A percentile compares a stretch with the other conserved stretches of the same genome.
Conservation (phyloP, 2,888 invertebrate genomes). For the Didymodactylos carnosus region DNA sequence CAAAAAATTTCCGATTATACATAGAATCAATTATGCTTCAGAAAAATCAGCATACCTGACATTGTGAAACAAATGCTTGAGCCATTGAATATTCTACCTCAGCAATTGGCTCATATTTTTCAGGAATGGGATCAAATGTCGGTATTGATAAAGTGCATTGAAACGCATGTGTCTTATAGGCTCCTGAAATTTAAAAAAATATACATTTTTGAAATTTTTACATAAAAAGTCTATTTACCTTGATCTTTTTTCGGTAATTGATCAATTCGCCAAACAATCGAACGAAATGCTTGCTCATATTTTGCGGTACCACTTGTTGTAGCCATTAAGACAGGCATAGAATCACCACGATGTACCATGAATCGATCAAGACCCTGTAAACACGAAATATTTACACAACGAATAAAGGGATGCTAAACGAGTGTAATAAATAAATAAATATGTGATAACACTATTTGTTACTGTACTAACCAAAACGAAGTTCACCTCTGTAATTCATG, state of each 20-base stretch:
- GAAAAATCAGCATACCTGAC: background rate
- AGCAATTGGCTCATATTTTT: slow-evolving; percentile 64
- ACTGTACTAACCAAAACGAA: no score
- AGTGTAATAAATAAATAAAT: no score
- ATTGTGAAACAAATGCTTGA: slow-evolving; percentile 7
- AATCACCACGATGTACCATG: slow-evolving; percentile 61
- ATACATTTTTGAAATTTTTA: background rate
- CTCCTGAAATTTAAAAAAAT: no score
- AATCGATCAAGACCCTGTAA: slow-evolving; percentile 22
- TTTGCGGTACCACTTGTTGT: slow-evolving; percentile 84
- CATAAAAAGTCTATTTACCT: background rate
- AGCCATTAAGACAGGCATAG: slow-evolving; percentile 76
- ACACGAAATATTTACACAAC: no score
- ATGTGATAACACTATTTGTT: no score
- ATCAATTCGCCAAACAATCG: slow-evolving; percentile 94
- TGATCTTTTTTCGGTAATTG: slow-evolving; percentile 56
- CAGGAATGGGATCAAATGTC: slow-evolving; percentile 88
- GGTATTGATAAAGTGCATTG: slow-evolving; percentile 80
- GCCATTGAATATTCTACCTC: slow-evolving; percentile 97
- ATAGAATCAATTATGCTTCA: background rate
- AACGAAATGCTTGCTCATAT: slow-evolving; percentile 89
- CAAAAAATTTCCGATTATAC: no score
- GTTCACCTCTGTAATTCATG: no score
- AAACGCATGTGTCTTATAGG: slow-evolving; percentile 89
- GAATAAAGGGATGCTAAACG: no score